phyloP scores from a whole-genome alignment of 2,888 invertebrate species.

The Gibbula magus region DNA sequence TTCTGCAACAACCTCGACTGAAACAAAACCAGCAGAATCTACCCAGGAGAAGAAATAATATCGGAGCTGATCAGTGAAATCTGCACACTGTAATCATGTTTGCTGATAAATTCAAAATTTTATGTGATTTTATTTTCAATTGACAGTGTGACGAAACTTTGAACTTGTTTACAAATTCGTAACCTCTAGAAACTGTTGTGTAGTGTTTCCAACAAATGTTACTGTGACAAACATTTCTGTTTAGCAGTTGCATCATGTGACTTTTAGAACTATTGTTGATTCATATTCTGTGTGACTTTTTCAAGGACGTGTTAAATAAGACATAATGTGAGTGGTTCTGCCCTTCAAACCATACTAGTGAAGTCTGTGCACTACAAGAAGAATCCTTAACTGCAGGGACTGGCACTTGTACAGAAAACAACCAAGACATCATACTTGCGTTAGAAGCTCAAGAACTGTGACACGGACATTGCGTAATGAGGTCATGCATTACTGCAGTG shows the following conservation, averaged over 20 bases:
- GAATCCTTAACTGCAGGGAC: no score
- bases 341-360: not conserved
- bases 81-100: not conserved
- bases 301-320: not conserved
- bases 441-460: slow-evolving; percentile 8
- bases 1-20: not conserved
- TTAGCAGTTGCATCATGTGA: slow-evolving; percentile 14
- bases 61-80: not conserved
- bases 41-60: slow-evolving; percentile 5
- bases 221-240: slow-evolving; percentile 11
- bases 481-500: not conserved
- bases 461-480: slow-evolving; percentile 3
- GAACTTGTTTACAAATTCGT: not conserved
- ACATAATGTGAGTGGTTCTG: not conserved
- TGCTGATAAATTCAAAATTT: not conserved
- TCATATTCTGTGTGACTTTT: slow-evolving; percentile 9
- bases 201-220: slow-evolving; percentile 3
- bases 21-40: not conserved
- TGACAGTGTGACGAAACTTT: slow-evolving; percentile 4
- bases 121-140: not conserved
- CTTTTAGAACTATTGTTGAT: not conserved
- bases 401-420: slow-evolving; percentile 20
- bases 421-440: slow-evolving; percentile 30
- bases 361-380: not conserved
- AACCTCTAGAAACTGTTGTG: slow-evolving; percentile 8